Percentiles rank a stretch among this genome's conserved stretches.
phyloP scores from a whole-genome alignment of 1,140 invertebrate genomes.

The Parasteatoda tepidariorum region DNA sequence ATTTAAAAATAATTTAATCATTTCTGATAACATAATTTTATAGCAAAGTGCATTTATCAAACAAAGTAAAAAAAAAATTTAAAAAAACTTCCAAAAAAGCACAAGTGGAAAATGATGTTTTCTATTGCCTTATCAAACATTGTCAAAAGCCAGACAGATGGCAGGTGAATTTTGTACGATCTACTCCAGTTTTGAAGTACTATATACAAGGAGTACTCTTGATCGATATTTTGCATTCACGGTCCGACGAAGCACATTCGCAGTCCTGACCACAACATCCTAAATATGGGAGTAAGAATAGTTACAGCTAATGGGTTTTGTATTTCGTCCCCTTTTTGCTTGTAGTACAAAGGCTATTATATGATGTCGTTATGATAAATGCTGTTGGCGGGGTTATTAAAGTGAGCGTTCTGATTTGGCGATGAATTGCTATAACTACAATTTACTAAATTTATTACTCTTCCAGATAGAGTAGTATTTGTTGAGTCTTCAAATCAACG shows the following conservation, averaged over 20 bases:
- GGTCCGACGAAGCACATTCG: constrained; percentile 36
- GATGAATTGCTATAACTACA: not conserved
- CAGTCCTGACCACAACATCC: constrained; percentile 44
- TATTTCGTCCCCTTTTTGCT: constrained; percentile 21
- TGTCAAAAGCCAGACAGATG: constrained; percentile 41
- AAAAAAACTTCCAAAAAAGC: too few relatives aligned
- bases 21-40: too few relatives aligned
- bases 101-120: too few relatives aligned
- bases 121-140: too few relatives aligned
- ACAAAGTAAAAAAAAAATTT: too few relatives aligned
- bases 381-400: not conserved
- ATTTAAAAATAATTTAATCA: too few relatives aligned
- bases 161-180: constrained; percentile 18
- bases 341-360: constrained; percentile 6
- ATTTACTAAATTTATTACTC: not conserved
- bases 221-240: constrained; percentile 30
- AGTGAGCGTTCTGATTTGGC: not conserved
- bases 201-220: constrained; percentile 4
- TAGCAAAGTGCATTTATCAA: too few relatives aligned
- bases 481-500: not conserved
- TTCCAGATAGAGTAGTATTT: not conserved
- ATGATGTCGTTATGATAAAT: constrained; percentile 48
- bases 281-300: constrained; percentile 37
- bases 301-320: constrained; percentile 53
- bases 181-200: constrained; percentile 18